Evolutionary conservation across 2,113 vertebrate species (phyloP).

Genomic region (Nanorana parkeri): DNA sequence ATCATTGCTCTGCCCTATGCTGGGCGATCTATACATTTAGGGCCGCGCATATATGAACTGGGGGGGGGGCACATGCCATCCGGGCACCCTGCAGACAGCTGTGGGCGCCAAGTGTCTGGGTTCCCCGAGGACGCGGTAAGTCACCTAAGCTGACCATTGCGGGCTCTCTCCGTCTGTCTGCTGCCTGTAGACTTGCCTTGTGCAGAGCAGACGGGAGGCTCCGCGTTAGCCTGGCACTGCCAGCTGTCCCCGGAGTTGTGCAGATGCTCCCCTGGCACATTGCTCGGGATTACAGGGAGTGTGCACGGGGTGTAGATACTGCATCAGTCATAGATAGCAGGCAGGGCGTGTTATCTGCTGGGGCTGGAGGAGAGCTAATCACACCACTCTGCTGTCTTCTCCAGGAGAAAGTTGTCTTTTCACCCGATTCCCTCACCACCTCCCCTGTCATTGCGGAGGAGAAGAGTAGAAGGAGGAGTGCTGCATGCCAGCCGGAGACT

Average conservation of each 20-base stretch:
- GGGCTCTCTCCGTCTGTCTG: no score
- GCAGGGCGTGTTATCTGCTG: not conserved
- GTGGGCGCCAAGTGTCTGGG: not conserved
- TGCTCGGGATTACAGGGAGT: no score
- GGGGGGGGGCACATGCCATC: no score
- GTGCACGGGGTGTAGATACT: not conserved
- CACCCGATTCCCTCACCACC: no score
- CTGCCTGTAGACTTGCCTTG: no score
- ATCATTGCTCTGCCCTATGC: not conserved
- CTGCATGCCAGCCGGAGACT: not conserved
- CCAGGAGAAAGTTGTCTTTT: slow-evolving; percentile 22
- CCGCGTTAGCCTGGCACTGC: no score
- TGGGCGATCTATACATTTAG: no score
- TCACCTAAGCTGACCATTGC: not conserved
- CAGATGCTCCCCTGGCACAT: no score
- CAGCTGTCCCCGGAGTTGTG: no score
- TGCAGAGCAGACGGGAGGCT: no score
- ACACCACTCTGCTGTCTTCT: slow-evolving; percentile 6
- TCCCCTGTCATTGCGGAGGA: not conserved
- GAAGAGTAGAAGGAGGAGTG: no score
- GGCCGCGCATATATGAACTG: no score
- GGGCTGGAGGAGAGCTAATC: not conserved
- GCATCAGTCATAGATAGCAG: not conserved
- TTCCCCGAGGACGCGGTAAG: not conserved
- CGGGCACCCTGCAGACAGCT: not conserved